Percentiles rank a stretch among this genome's conserved stretches.
phyloP scores from a whole-genome alignment of 2,888 invertebrate genomes.

The Trissonchulus sp. region DNA sequence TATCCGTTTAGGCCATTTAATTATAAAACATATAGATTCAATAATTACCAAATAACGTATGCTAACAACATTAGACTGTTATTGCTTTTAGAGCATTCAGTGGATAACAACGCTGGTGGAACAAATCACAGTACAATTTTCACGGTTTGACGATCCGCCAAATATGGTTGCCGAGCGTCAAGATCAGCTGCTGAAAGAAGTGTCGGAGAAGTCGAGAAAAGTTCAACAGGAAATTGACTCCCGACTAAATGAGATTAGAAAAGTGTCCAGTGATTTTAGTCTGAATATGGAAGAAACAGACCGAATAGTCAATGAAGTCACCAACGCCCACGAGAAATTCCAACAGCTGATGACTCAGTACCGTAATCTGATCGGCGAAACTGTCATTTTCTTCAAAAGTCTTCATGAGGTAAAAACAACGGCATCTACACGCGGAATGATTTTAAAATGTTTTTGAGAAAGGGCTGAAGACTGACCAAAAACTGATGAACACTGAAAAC shows the following conservation, averaged over 20 bases:
- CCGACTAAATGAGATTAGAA: neutral
- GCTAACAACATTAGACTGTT: too few species aligned
- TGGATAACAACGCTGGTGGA: slow-evolving; percentile 61
- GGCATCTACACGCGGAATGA: too few species aligned
- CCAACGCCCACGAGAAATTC: slow-evolving; percentile 64
- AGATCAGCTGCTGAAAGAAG: slow-evolving; percentile 26
- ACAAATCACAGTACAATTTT: slow-evolving; percentile 27
- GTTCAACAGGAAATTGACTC: slow-evolving; percentile 14
- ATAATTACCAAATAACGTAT: too few species aligned
- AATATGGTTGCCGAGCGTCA: slow-evolving; percentile 58
- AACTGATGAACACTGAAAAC: too few species aligned
- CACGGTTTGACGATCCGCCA: slow-evolving; percentile 36
- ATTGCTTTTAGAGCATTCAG: slow-evolving; percentile 53
- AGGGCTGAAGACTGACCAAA: too few species aligned
- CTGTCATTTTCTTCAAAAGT: slow-evolving; percentile 67
- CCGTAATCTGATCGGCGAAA: slow-evolving; percentile 64
- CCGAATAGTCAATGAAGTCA: slow-evolving; percentile 63
- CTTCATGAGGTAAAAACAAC: slow-evolving; percentile 59
- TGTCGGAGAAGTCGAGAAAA: slow-evolving; percentile 29
- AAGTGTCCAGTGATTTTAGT: neutral
- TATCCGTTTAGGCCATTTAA: too few species aligned
- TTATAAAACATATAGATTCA: too few species aligned
- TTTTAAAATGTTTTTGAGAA: too few species aligned
- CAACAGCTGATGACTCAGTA: slow-evolving; percentile 67
- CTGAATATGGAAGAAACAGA: slow-evolving; percentile 57